These are phyloP conservation scores for Mellilla xanthometata DNA, from an alignment of 2,888 invertebrate species.

Conservation along the genomic window DNA sequence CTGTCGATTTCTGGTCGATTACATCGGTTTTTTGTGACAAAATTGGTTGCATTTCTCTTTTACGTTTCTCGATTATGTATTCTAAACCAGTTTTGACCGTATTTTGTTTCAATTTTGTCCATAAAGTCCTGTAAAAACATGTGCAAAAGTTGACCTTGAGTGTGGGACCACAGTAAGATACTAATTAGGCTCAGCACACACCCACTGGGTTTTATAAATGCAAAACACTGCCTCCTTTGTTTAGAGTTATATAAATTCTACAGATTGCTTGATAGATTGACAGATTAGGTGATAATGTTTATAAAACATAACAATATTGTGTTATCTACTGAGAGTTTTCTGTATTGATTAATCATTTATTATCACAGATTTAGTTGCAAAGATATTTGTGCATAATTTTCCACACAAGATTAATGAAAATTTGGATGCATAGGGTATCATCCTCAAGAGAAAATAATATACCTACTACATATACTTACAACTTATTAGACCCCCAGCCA, in stretches of 20 bases:
- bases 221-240: conserved; percentile 42
- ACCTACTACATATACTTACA: no score
- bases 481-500: no score
- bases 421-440: no score
- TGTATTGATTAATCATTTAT: no score
- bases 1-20: conserved; percentile 1
- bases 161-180: conserved; percentile 38
- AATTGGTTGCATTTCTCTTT: conserved; percentile 7
- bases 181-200: conserved; percentile 42
- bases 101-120: conserved; percentile 3
- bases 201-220: conserved; percentile 36
- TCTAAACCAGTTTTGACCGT: conserved; percentile 10
- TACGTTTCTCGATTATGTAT: background rate
- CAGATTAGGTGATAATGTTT: conserved; percentile 1
- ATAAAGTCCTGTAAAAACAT: conserved; percentile 35
- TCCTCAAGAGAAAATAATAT: no score
- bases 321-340: no score
- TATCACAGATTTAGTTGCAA: no score
- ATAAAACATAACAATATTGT: conserved; percentile 1
- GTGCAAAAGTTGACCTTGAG: conserved; percentile 49
- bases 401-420: no score
- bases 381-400: no score
- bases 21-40: background rate
- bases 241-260: conserved; percentile 19
- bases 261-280: conserved; percentile 5